Evolutionary conservation across 1,140 invertebrate species (phyloP), one percentile per base, ranked within the genome.

Genomic region (Magallana gigas): DNA sequence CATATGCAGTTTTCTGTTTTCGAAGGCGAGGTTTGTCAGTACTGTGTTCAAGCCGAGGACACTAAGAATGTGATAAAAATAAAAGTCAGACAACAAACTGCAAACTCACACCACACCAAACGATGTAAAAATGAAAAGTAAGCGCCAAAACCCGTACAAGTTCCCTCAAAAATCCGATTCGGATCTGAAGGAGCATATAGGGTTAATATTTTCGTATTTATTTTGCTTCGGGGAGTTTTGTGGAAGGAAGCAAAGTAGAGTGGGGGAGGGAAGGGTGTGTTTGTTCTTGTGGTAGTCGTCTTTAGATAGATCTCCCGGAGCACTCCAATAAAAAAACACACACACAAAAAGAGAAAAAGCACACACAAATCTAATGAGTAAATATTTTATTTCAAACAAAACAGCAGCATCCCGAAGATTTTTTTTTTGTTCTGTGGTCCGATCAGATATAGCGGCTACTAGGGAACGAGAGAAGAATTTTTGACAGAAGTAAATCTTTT

Each of bases 311-410:
- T 76, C 68, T 29, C 68, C 8, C 23, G 14, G 23, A 76, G 29
- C 6, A 36, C 7, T 8, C 11, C 58, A 62, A 84, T 16, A 18
- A 9, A 36, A 59, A 84, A 56, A 59, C 57, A 84, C 58, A 84
- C 57, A 84, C 56, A 60, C 23, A 60, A 59, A 84, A 36, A 59
- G 59, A 84, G 48, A 84, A 60, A 84, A 84, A 84, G 59, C 83
- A 80, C 64, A 76, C 68, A 71, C 57, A 80, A 14, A 29, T 85
- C 83, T 85, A 71, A 85, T 48, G 11, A 56, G 14, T 71, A 80
- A 29, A 48, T 81, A 36, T 80, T 85, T 85, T 81, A 58, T 85
- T 82, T 87, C 64, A 57, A 29, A 87, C 58, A 64, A 87, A 87
- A 29, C 83, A 57, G 16, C 59, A 84, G 16, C 36, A 84, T 56